Base-by-base conservation (phyloP, 2,797 vertebrate species). In the Yasuhikotakia modesta region DNA sequence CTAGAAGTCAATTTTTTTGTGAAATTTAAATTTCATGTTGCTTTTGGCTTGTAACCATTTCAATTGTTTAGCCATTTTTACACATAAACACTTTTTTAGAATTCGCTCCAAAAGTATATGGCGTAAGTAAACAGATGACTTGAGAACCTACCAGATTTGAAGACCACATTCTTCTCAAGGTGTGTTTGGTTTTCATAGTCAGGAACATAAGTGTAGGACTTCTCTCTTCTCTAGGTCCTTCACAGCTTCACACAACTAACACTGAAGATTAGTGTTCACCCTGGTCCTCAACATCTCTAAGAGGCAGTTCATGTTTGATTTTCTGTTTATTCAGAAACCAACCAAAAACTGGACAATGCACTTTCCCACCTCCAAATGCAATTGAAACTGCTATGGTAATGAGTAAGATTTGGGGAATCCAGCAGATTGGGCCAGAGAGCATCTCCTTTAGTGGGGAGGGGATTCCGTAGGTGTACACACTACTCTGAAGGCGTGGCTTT, bases 371-470 rank as follows among this genome's bases (percentile, higher is more conserved):
- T 89, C 87, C 86, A 86, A 87, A 86, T 84, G 14, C 87, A 81
- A 77, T 84, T 89, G 86, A 89, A 87, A 89, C 87, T 86, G 89
- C 89, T 86, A 91, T 91, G 92, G 63, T 88, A 91, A 92, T 91
- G 90, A 89, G 83, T 87, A 52, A 78, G 80, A 81, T 81, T 86
- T 85, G 58, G 55, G 79, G 84, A 21, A 83, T 82, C 84, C 81
- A 14, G 83, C 83, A 81, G 87, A 87, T 87, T 86, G 83, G 55
- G 75, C 76, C 80, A 81, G 70, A 83, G 73, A 80, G 81, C 16
- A 3, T 63, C 58, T 66, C 70, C 66, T 80, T 53, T 45, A 61
- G 10, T 68, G 65, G 60, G 60, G 60, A 63, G 80, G 55, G 39
- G 48, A 66, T 46, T 82, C 81, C 68, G 81, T 80, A 72, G 72